These are phyloP conservation scores for Spea multiplicata DNA, from an alignment of 2,113 vertebrate genomes.

Conservation along the genomic window DNA sequence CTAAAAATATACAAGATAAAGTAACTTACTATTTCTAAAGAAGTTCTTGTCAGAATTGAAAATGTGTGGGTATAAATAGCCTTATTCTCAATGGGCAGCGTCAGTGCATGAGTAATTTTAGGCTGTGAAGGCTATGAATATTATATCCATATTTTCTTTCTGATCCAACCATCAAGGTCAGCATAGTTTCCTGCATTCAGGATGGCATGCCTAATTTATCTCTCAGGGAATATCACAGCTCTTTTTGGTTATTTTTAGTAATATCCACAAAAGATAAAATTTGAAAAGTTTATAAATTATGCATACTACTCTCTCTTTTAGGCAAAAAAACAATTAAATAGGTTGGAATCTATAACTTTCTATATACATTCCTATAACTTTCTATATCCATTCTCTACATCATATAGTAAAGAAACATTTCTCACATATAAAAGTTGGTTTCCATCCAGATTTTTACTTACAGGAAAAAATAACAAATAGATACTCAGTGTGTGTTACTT, in stretches of 20 bases:
- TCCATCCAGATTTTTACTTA: too few relatives aligned
- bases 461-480: too few relatives aligned
- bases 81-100: slow-evolving; percentile 34
- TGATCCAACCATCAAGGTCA: slow-evolving; percentile 45
- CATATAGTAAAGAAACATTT: not conserved
- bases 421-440: too few relatives aligned
- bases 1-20: slow-evolving; percentile 26
- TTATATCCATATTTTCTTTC: slow-evolving; percentile 44
- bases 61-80: slow-evolving; percentile 40
- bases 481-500: too few relatives aligned
- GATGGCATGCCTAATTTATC: slow-evolving; percentile 42
- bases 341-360: slow-evolving; percentile 17
- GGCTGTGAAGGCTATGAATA: slow-evolving; percentile 43
- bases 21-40: slow-evolving; percentile 30
- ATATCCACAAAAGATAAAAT: slow-evolving; percentile 34
- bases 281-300: slow-evolving; percentile 39
- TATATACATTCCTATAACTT: not conserved
- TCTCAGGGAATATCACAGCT: slow-evolving; percentile 44
- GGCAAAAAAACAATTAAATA: slow-evolving; percentile 3
- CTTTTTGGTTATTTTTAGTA: slow-evolving; percentile 38
- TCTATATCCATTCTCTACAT: not conserved
- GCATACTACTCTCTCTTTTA: slow-evolving; percentile 11
- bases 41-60: slow-evolving; percentile 35
- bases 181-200: slow-evolving; percentile 27
- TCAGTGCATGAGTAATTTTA: slow-evolving; percentile 38